Percentiles rank a stretch among this genome's conserved stretches.
phyloP scores from a whole-genome alignment of 2,797 vertebrate genomes.

The Artibeus lituratus region DNA sequence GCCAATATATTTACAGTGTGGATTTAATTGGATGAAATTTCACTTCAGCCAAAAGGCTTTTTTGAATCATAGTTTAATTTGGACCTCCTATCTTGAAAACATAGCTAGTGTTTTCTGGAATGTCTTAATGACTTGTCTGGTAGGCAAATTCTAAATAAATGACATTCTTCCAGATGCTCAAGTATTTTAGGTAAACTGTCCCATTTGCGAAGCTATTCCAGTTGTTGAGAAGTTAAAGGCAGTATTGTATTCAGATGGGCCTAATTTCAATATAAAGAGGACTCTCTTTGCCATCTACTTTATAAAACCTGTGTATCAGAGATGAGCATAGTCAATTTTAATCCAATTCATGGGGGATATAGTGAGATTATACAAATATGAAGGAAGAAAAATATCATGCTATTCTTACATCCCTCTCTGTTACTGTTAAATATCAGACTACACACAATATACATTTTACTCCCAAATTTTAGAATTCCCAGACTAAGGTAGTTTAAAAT shows the following conservation, averaged over 20 bases:
- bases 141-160: conserved; percentile 58
- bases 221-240: conserved; percentile 2
- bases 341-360: not conserved
- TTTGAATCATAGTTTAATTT: conserved; percentile 44
- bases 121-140: conserved; percentile 46
- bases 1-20: conserved; percentile 35
- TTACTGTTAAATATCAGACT: not conserved
- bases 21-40: conserved; percentile 56
- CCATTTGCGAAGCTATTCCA: conserved; percentile 18
- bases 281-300: not conserved
- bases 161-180: conserved; percentile 37
- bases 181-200: conserved; percentile 41
- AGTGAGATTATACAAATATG: not conserved
- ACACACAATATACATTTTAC: not conserved
- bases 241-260: conserved; percentile 21
- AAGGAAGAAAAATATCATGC: not conserved
- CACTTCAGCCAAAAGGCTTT: conserved; percentile 45
- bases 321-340: not conserved
- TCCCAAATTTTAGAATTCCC: not conserved
- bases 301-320: not conserved
- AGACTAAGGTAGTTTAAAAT: not conserved
- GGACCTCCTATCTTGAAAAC: conserved; percentile 44
- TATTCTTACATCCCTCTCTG: not conserved
- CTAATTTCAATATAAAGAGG: conserved; percentile 2
- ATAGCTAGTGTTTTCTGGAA: conserved; percentile 45